Base-by-base conservation (phyloP, 2,797 vertebrate species). In the Staurois parvus region DNA sequence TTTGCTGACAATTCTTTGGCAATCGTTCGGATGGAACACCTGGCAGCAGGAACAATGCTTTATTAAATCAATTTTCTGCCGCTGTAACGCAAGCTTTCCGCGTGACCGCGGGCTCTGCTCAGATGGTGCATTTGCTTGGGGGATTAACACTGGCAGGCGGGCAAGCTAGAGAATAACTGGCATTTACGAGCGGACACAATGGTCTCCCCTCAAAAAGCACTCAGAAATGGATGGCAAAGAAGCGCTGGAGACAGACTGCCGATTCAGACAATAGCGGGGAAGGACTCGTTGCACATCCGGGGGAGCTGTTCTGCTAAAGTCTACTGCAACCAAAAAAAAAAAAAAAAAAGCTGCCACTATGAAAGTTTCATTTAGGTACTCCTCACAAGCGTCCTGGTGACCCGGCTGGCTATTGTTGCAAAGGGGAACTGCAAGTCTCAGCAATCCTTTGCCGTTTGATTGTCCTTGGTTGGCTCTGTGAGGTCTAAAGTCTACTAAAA, bases 31-130 rank as follows among this genome's bases (percentile, higher is more conserved):
- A 37, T 45, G 40, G 76, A 75, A 70, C 66, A 32, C 52, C 75
- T 72, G 67, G 37, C 74, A 48, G 11, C 19, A 73, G 68, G 79
- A 85, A 82, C 79, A 86, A 82, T 76, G 56, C 26, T 67, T 72
- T 72, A 72, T 76, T 62, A 82, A 86, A 76, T 77, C 72, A 29
- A 81, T 72, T 75, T 70, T 80, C 72, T 40, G 67, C 30, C n/a
- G 2, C 48, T 70, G 40, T 56, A 76, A 76, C 40, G 64, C 29
- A 21, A 37, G 37, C 37, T 37, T 37, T 37, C 37, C 4, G 37
- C 37, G 37, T 59, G 70, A 26, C 64, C 30, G 45, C 48, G 7
- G 78, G 34, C 4, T 32, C 45, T 42, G 45, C 70, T 59, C 78
- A 70, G 64, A 37, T 30, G 59, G 29, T 24, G 59, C 37, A 37